Evolutionary conservation across 2,113 vertebrate genomes (phyloP).

Genomic region (Nannospalax galili): DNA sequence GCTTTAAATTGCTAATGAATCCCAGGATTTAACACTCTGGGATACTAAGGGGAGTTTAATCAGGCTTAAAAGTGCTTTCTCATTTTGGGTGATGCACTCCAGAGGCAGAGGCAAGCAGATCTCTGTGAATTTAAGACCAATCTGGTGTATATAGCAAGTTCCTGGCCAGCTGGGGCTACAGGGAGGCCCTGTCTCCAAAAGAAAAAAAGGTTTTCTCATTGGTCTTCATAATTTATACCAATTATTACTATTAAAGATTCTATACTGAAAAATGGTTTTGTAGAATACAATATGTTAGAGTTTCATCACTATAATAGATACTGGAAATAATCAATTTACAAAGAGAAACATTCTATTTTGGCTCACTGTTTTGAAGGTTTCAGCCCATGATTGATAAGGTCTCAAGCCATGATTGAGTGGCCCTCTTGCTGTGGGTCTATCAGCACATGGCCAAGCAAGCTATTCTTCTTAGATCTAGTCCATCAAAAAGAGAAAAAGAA

Average conservation of each 20-base stretch:
- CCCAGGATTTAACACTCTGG: not conserved
- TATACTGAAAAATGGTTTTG: not conserved
- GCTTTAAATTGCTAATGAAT: not conserved
- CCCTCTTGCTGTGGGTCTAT: not conserved
- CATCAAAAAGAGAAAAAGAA: not conserved
- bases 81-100: too few species aligned
- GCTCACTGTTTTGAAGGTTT: not conserved
- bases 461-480: not conserved
- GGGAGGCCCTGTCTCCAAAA: too few species aligned
- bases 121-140: too few species aligned
- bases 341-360: not conserved
- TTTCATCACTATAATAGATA: not conserved
- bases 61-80: not conserved
- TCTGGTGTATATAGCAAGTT: too few species aligned
- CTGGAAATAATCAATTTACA: not conserved
- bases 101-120: too few species aligned
- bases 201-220: too few species aligned
- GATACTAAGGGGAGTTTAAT: not conserved
- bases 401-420: too few species aligned
- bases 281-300: not conserved
- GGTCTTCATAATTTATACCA: slow-evolving; percentile 14
- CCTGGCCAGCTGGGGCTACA: too few species aligned
- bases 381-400: not conserved
- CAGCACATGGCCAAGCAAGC: not conserved
- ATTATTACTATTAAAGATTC: not conserved